Conservation (phyloP, 2,797 vertebrate genomes). For the Spheniscus humboldti region DNA sequence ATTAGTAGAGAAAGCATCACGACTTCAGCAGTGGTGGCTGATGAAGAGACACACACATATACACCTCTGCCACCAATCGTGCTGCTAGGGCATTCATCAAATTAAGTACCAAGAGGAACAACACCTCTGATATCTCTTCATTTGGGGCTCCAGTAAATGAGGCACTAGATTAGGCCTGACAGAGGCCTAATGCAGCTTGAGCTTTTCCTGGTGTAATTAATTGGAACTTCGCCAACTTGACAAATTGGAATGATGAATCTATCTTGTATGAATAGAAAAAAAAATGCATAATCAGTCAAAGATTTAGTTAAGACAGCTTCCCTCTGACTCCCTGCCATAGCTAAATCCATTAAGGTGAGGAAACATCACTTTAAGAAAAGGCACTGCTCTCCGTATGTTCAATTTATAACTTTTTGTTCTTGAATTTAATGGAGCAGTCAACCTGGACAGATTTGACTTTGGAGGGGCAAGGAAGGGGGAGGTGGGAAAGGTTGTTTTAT, state of each 20-base stretch:
- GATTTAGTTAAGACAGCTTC: conserved; percentile 91
- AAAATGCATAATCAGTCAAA: conserved; percentile 99
- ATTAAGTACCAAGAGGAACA: conserved; percentile 92
- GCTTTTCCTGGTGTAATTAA: conserved; percentile 95
- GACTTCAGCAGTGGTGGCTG: conserved; percentile 72
- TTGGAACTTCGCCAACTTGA: conserved; percentile 98
- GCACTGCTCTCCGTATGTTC: conserved; percentile 69
- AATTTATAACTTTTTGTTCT: conserved; percentile 90
- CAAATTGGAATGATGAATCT: conserved; percentile 99
- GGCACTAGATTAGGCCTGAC: conserved; percentile 93
- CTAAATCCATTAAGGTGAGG: conserved; percentile 90
- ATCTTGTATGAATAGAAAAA: conserved; percentile 94
- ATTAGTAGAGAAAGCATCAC: conserved; percentile 82
- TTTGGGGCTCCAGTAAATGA: conserved; percentile 97
- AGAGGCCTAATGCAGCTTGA: conserved; percentile 85
- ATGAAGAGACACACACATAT: conserved; percentile 84
- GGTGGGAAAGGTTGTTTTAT: conserved; percentile 54
- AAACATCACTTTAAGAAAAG: conserved; percentile 80
- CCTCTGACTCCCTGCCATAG: conserved; percentile 79
- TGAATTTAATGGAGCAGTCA: conserved; percentile 90
- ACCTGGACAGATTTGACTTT: conserved; percentile 78
- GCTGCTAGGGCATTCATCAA: conserved; percentile 93
- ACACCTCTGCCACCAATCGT: conserved; percentile 82
- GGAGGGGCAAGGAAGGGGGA: conserved; percentile 32
- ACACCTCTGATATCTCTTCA: conserved; percentile 97